These are phyloP conservation scores for Nipponia nippon DNA, from an alignment of 2,113 vertebrate genomes.

Conservation along the genomic window DNA sequence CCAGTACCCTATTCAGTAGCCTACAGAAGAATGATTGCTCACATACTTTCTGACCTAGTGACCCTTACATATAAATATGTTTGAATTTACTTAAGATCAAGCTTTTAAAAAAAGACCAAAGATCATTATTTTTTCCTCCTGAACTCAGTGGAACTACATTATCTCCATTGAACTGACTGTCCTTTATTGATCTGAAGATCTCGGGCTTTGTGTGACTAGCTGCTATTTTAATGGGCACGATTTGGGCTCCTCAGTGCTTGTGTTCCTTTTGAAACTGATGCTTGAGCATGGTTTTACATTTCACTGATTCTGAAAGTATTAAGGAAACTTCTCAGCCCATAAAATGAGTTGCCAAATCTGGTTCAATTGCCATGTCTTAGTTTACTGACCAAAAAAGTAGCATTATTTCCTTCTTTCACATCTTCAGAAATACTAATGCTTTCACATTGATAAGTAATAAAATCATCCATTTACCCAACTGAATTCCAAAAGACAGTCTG, in stretches of 20 bases:
- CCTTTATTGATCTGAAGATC: neutral
- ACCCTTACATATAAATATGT: neutral
- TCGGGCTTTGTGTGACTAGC: neutral
- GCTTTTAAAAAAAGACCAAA: neutral
- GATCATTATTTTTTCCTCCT: neutral
- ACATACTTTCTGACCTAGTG: neutral
- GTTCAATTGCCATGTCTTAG: neutral
- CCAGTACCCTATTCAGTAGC: neutral
- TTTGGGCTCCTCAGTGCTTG: neutral
- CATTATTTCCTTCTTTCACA: neutral
- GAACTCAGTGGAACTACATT: neutral
- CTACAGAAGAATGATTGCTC: neutral
- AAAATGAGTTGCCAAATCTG: neutral
- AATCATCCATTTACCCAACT: neutral
- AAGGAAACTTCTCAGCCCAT: neutral
- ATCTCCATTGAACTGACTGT: neutral
- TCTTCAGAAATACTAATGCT: neutral
- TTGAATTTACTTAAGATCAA: neutral
- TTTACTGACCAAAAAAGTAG: neutral
- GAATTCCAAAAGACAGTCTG: neutral
- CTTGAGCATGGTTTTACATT: neutral
- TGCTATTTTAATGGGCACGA: neutral
- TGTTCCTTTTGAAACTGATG: neutral
- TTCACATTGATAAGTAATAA: neutral
- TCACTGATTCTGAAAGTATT: neutral